Conservation (phyloP, 2,888 invertebrate species). For the Pollenia labialis region DNA sequence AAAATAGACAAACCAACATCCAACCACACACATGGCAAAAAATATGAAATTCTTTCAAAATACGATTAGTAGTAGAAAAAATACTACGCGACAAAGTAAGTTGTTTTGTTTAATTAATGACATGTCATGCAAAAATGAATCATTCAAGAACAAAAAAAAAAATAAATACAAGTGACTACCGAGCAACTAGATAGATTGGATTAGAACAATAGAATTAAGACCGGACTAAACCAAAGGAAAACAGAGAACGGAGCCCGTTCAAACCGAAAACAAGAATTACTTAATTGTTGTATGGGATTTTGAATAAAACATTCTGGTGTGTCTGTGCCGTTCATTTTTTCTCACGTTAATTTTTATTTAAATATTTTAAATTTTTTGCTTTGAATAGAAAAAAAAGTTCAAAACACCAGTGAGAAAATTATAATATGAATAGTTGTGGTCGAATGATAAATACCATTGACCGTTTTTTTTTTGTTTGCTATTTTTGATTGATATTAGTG, state of each 20-base stretch:
- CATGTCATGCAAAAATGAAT: constrained; percentile 69
- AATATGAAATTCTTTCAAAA: constrained; percentile 15
- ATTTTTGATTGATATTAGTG: too few species aligned
- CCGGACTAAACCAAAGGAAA: neutral
- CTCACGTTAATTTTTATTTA: constrained; percentile 68
- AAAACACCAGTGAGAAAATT: constrained; percentile 38
- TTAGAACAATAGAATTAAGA: constrained; percentile 41
- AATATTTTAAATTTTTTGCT: constrained; percentile 32
- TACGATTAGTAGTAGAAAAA: constrained; percentile 5
- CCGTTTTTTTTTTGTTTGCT: neutral
- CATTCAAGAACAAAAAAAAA: constrained; percentile 49
- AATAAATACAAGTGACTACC: constrained; percentile 31
- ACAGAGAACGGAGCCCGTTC: neutral
- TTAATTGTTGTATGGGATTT: neutral
- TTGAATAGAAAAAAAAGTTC: neutral
- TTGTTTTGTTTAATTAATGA: constrained; percentile 64
- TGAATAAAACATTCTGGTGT: constrained; percentile 12
- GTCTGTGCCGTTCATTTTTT: constrained; percentile 34
- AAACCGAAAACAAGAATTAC: constrained; percentile 2
- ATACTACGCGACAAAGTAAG: constrained; percentile 32
- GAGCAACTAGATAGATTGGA: constrained; percentile 5
- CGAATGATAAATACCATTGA: constrained; percentile 29
- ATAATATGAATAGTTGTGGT: neutral
- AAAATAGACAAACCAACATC: constrained; percentile 23
- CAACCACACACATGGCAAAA: constrained; percentile 27